Percentiles rank a stretch among this genome's conserved stretches.
These are phyloP conservation scores for Anoplolepis gracilipes DNA, from an alignment of 1,140 invertebrate genomes.

Conservation along the genomic window DNA sequence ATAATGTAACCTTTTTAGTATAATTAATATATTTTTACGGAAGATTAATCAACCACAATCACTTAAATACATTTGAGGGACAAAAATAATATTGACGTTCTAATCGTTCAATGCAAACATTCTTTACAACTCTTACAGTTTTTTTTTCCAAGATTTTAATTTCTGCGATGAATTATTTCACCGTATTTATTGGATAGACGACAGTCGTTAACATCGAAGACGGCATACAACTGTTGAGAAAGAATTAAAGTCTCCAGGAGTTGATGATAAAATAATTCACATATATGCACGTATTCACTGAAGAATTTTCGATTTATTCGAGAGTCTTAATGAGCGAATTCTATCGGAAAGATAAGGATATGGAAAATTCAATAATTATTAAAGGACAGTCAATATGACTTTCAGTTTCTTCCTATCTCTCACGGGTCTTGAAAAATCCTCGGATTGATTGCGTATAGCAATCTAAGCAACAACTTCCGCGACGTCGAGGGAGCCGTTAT, in stretches of 20 bases:
- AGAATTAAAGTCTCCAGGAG: not conserved
- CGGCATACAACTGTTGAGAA: not conserved
- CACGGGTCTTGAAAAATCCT: not conserved
- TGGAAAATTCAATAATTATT: not conserved
- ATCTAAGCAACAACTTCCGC: not conserved
- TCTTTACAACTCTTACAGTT: not conserved
- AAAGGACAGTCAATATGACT: not conserved
- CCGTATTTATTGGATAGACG: not conserved
- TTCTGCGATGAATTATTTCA: not conserved
- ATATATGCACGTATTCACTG: not conserved
- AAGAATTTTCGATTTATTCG: not conserved
- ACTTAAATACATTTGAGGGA: not conserved
- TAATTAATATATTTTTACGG: not conserved
- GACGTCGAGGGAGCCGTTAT: constrained; percentile 22
- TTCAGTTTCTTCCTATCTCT: not conserved
- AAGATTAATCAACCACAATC: constrained; percentile 2
- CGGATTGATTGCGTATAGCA: not conserved
- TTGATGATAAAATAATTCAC: not conserved
- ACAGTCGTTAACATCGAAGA: not conserved
- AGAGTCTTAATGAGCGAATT: not conserved
- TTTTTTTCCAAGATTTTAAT: not conserved
- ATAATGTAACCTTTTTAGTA: not conserved
- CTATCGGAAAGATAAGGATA: constrained; percentile 1
- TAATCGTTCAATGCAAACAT: not conserved
- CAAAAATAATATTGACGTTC: not conserved